A percentile compares a stretch with the other conserved stretches of the same genome.
These are phyloP conservation scores for Eupithecia subfuscata DNA, from an alignment of 2,888 invertebrate species.

Conservation along the genomic window DNA sequence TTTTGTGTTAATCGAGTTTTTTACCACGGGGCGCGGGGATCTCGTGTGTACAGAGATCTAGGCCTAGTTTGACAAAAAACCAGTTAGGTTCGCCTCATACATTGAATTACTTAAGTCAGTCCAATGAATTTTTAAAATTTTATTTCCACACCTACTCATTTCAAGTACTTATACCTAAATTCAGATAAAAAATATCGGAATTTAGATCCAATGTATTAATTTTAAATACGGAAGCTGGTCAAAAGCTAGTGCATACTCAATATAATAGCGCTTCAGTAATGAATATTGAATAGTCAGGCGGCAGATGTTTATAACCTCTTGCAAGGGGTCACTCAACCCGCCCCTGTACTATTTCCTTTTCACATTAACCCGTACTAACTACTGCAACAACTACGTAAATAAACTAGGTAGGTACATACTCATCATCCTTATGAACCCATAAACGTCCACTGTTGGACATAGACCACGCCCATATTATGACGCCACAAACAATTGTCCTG, in stretches of 20 bases:
- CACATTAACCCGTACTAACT: neutral
- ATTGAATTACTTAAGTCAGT: too few relatives aligned
- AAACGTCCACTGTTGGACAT: neutral
- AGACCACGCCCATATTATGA: neutral
- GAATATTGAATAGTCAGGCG: neutral
- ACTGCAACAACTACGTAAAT: neutral
- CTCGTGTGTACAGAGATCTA: too few relatives aligned
- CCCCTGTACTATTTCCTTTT: neutral
- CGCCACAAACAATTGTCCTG: neutral
- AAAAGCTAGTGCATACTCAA: neutral
- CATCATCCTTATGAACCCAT: neutral
- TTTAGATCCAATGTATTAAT: too few relatives aligned
- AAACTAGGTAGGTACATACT: neutral
- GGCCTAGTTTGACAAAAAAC: too few relatives aligned
- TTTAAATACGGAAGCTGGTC: neutral
- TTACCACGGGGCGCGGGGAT: too few relatives aligned
- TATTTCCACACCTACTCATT: too few relatives aligned
- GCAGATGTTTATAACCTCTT: constrained; percentile 11
- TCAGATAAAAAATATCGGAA: too few relatives aligned
- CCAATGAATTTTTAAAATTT: too few relatives aligned
- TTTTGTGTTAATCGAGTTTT: too few relatives aligned
- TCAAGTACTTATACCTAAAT: too few relatives aligned
- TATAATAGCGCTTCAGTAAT: neutral
- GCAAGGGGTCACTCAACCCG: constrained; percentile 3
- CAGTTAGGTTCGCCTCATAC: too few relatives aligned